A percentile compares a stretch with the other conserved stretches of the same genome.
Evolutionary conservation across 2,888 invertebrate species (phyloP).

Genomic region (Perizoma flavofasciatum): DNA sequence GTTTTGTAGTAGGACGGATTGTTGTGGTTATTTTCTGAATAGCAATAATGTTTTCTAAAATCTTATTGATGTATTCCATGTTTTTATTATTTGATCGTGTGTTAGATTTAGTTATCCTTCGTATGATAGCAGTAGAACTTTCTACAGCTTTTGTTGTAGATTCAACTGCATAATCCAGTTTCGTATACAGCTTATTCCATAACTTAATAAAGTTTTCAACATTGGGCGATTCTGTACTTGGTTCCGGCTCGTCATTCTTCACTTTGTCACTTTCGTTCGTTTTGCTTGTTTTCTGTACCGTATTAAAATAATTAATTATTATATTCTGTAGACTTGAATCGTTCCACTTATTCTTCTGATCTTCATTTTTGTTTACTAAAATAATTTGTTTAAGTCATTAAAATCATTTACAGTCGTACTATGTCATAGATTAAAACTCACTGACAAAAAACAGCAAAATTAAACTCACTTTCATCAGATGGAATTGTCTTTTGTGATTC

Average conservation of each 20-base stretch:
- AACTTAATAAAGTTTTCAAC: slow-evolving; percentile 16
- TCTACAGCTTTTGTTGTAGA: slow-evolving; percentile 10
- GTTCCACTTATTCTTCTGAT: slow-evolving; percentile 15
- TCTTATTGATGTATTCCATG: slow-evolving; percentile 44
- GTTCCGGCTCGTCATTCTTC: background rate
- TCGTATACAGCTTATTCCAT: slow-evolving; percentile 18
- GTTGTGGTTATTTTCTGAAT: slow-evolving; percentile 34
- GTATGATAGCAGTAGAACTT: background rate
- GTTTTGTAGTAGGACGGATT: slow-evolving; percentile 27
- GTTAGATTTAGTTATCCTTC: background rate
- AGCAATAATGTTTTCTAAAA: slow-evolving; percentile 46
- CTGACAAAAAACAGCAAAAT: too few species aligned
- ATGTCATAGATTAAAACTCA: background rate
- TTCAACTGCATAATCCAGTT: slow-evolving; percentile 7
- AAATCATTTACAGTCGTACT: background rate
- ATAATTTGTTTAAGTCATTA: background rate
- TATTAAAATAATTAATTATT: slow-evolving; percentile 21
- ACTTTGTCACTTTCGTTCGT: slow-evolving; percentile 3
- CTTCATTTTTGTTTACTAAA: slow-evolving; percentile 17
- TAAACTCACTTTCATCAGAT: slow-evolving; percentile 14
- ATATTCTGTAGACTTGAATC: slow-evolving; percentile 18
- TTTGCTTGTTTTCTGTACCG: slow-evolving; percentile 31
- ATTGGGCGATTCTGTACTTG: slow-evolving; percentile 1
- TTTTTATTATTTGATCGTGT: slow-evolving; percentile 17
- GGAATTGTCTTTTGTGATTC: slow-evolving; percentile 2